Evolutionary conservation across 64 coral and sea anemone species (phyloP), one percentile per base, ranked within the genome.

Genomic region (Actinia equina): DNA sequence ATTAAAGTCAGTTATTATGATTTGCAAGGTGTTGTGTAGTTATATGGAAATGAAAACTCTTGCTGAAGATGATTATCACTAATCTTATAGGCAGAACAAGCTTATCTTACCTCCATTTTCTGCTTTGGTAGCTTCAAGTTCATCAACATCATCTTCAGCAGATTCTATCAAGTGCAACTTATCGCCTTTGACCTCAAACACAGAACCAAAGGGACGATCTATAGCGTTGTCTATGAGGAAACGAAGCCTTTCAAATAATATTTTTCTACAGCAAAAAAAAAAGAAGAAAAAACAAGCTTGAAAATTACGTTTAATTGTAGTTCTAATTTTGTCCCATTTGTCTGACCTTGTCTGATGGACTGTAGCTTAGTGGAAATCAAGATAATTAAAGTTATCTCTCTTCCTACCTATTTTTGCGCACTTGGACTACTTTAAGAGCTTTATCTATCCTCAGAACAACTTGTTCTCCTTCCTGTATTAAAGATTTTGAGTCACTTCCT

Each of bases 211-310:
- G 3, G 85, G 88, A 74, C 87, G 80, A 23, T 88, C 88, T 89
- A 99, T 90, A 9, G 97, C 97, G 88, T 95, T 91, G 76, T 95
- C 93, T 77, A 99, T 43, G n/a, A 53, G 23, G 44, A 99, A 93
- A 82, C 93, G 90, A 17, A 89, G 84, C n/a, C 82, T 89, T 17
- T 99, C 93, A 90, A 99, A 90, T 19, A 25, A 67, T 23, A 95
- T 67, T 37, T 91, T 99, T 41, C 97, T 99, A 43, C n/a, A 78
- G 12, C 19, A 14, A 61, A 15, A 57, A 82, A 61, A 15, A 57
- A 82, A 83, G 12, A 30, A 14, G 49, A 15, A 57, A 82, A 83
- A 88, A 52, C 19, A 51, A 61, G 58, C 20, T 54, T 14, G 18
- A 87, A 20, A 42, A 22, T 44, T 26, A 70, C 20, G 14, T 70